Evolutionary conservation across 2,888 invertebrate species (phyloP).

Genomic region (Harpagoxenus sublaevis): DNA sequence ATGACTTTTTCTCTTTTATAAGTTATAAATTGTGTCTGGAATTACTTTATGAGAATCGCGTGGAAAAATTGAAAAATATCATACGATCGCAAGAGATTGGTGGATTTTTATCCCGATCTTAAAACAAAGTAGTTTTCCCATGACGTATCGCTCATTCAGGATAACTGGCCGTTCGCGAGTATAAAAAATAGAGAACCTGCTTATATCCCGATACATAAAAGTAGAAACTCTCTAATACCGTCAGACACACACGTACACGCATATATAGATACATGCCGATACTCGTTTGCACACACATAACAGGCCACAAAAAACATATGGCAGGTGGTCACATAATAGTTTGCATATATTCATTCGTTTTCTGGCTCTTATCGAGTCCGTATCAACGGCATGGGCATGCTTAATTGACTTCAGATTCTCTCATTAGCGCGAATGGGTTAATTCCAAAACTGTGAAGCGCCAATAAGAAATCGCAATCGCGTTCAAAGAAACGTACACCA

Average conservation of each 20-base stretch:
- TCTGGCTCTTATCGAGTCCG: constrained; percentile 78
- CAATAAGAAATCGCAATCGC: constrained; percentile 37
- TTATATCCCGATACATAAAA: neutral
- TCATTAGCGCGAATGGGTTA: constrained; percentile 83
- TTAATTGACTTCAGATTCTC: constrained; percentile 84
- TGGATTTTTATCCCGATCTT: neutral
- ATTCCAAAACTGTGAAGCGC: constrained; percentile 74
- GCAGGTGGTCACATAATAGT: constrained; percentile 80
- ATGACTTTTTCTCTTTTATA: neutral
- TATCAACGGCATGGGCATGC: constrained; percentile 79
- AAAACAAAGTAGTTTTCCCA: constrained; percentile 24
- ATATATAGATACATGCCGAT: constrained; percentile 15
- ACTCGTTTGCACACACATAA: constrained; percentile 23
- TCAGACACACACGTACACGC: constrained; percentile 13
- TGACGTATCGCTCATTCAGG: constrained; percentile 24
- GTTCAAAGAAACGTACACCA: neutral
- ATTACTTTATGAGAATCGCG: neutral
- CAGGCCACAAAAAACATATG: constrained; percentile 67
- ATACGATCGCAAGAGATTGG: neutral
- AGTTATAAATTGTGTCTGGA: neutral
- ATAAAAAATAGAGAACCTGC: constrained; percentile 36
- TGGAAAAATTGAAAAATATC: constrained; percentile 1
- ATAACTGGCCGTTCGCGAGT: constrained; percentile 14
- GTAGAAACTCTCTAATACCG: constrained; percentile 53
- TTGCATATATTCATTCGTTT: constrained; percentile 84